Percentiles rank a stretch among this genome's conserved stretches.
phyloP scores from a whole-genome alignment of 2,113 vertebrate genomes.

The Hystrix cristata region DNA sequence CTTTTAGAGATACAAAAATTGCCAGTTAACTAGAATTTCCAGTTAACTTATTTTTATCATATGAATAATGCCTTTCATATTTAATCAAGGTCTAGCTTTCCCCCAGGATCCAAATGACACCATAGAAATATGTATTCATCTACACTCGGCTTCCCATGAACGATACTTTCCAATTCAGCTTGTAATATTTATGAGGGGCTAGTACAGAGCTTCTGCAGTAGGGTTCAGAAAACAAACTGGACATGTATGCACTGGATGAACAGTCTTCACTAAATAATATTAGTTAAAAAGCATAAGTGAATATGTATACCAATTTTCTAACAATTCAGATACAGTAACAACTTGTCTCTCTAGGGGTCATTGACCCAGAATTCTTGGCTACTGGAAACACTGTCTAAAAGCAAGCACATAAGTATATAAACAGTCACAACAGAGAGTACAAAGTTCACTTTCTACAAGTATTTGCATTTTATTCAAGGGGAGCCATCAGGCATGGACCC shows the following conservation, averaged over 20 bases:
- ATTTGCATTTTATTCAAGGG: constrained; percentile 33
- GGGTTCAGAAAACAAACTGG: background rate
- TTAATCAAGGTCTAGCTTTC: constrained; percentile 43
- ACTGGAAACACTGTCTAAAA: constrained; percentile 47
- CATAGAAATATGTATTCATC: background rate
- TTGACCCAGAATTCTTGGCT: constrained; percentile 12
- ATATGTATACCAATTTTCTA: background rate
- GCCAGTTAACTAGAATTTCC: background rate
- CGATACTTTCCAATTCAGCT: background rate
- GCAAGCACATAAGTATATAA: constrained; percentile 5
- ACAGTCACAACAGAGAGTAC: background rate
- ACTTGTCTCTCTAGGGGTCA: constrained; percentile 35
- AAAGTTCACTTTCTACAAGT: constrained; percentile 29
- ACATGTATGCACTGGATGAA: background rate
- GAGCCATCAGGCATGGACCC: background rate
- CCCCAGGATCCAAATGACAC: background rate
- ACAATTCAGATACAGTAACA: constrained; percentile 50
- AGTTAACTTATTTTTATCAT: constrained; percentile 35
- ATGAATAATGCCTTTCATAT: background rate
- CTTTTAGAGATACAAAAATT: constrained; percentile 41
- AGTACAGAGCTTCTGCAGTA: background rate
- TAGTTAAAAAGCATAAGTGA: constrained; percentile 5
- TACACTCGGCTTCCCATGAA: background rate
- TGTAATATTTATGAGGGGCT: background rate
- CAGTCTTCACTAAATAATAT: background rate